Evolutionary conservation across 2,888 invertebrate genomes (phyloP).

Genomic region (Polyommatus iphigenia): DNA sequence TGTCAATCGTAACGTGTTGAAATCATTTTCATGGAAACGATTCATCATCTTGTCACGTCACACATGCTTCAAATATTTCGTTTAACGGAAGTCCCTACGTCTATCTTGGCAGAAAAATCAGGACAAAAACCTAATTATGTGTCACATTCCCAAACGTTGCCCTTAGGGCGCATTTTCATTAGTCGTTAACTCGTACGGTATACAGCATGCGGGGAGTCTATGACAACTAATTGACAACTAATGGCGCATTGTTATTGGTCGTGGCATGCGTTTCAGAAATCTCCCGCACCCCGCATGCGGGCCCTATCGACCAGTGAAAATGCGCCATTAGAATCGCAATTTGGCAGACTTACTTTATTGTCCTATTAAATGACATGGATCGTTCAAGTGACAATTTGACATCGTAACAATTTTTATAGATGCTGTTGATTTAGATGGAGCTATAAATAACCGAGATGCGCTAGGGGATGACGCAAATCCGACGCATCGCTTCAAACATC

Average conservation of each 20-base stretch:
- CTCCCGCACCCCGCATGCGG: too few relatives aligned
- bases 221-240: too few relatives aligned
- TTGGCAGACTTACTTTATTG: conserved; percentile 18
- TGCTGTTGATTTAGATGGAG: conserved; percentile 37
- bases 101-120: conserved; percentile 18
- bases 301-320: too few relatives aligned
- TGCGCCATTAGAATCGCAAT: not conserved
- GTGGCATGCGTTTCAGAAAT: too few relatives aligned
- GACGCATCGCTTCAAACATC: conserved; percentile 49
- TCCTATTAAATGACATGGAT: not conserved
- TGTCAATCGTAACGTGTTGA: not conserved
- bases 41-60: not conserved
- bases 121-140: not conserved
- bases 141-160: conserved; percentile 14
- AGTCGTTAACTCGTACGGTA: too few relatives aligned
- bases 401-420: conserved; percentile 38
- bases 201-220: too few relatives aligned
- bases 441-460: conserved; percentile 57
- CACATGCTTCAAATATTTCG: conserved; percentile 6
- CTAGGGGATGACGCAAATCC: conserved; percentile 59
- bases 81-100: conserved; percentile 18
- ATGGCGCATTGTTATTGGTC: too few relatives aligned
- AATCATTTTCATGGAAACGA: not conserved
- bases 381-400: conserved; percentile 31
- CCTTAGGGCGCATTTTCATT: too few relatives aligned